phyloP scores from a whole-genome alignment of 2,888 invertebrate genomes.

The Linyphia triangularis region DNA sequence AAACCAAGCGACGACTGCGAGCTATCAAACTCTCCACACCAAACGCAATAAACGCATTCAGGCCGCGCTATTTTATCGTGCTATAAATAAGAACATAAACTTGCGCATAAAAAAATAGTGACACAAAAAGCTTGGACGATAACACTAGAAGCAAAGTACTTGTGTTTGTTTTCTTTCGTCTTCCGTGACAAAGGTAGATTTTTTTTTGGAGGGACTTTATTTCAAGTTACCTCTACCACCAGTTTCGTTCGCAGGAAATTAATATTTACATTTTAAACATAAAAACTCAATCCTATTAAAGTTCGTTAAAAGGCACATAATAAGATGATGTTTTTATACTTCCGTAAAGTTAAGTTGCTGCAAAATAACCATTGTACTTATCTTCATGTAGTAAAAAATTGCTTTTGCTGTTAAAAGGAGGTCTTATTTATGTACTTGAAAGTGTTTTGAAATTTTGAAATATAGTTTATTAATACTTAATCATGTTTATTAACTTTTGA shows the following conservation, averaged over 20 bases:
- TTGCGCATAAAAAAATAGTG: neutral
- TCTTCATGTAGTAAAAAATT: too few relatives aligned
- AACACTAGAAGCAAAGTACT: neutral
- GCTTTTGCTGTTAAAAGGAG: too few relatives aligned
- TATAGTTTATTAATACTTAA: too few relatives aligned
- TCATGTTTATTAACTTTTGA: too few relatives aligned
- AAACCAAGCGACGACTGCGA: neutral
- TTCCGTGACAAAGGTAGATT: neutral
- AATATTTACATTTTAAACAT: neutral
- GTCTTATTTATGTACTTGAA: too few relatives aligned
- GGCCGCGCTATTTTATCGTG: neutral
- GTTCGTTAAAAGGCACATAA: neutral
- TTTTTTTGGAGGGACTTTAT: neutral
- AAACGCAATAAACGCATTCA: neutral
- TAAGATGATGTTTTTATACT: neutral
- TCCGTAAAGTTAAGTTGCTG: neutral
- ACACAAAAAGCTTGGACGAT: neutral
- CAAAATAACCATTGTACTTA: neutral
- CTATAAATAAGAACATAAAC: constrained; percentile 3
- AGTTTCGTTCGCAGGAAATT: neutral
- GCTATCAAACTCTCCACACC: neutral
- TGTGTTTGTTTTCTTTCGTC: neutral
- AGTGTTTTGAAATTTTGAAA: too few relatives aligned
- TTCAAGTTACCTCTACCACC: neutral
- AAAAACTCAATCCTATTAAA: neutral